A percentile compares a stretch with the other conserved stretches of the same genome.
Conservation (phyloP, 2,888 invertebrate species). For the Melieria crassipennis region DNA sequence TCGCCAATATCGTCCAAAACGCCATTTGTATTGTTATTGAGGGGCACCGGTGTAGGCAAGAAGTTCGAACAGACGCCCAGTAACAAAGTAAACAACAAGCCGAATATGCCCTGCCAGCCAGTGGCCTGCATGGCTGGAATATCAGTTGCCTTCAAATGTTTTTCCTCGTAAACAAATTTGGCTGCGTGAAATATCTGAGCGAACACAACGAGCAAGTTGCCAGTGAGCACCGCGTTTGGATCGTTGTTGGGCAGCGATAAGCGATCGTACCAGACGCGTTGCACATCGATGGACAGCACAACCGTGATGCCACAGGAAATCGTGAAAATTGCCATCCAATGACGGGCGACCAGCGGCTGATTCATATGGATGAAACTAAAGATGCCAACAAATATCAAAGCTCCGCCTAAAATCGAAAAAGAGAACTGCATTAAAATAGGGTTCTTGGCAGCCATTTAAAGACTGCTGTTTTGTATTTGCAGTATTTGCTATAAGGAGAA, state of each 20-base stretch:
- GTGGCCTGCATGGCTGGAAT: slow-evolving; percentile 91
- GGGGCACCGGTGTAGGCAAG: slow-evolving; percentile 78
- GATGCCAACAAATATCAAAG: slow-evolving; percentile 89
- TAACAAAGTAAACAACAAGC: slow-evolving; percentile 72
- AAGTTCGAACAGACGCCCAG: slow-evolving; percentile 84
- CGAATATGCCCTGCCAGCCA: slow-evolving; percentile 92
- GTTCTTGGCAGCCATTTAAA: not conserved
- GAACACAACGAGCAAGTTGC: slow-evolving; percentile 78
- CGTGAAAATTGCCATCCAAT: slow-evolving; percentile 81
- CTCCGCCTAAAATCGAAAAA: slow-evolving; percentile 71
- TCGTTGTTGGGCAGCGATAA: slow-evolving; percentile 45
- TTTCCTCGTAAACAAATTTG: slow-evolving; percentile 96
- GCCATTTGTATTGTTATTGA: slow-evolving; percentile 77
- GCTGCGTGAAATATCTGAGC: slow-evolving; percentile 85
- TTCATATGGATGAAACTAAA: slow-evolving; percentile 85
- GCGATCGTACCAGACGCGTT: slow-evolving; percentile 57
- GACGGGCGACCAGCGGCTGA: slow-evolving; percentile 71
- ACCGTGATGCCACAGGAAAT: slow-evolving; percentile 77
- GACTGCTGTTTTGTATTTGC: not conserved
- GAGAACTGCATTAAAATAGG: not conserved
- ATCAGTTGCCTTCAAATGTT: slow-evolving; percentile 83
- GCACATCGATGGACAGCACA: slow-evolving; percentile 77
- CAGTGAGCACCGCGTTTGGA: slow-evolving; percentile 81
- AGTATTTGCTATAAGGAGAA: not conserved
- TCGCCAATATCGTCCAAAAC: slow-evolving; percentile 87